Evolutionary conservation across 53 echinoderm and acorn worm species (phyloP).

Genomic region (Holothuria scabra): DNA sequence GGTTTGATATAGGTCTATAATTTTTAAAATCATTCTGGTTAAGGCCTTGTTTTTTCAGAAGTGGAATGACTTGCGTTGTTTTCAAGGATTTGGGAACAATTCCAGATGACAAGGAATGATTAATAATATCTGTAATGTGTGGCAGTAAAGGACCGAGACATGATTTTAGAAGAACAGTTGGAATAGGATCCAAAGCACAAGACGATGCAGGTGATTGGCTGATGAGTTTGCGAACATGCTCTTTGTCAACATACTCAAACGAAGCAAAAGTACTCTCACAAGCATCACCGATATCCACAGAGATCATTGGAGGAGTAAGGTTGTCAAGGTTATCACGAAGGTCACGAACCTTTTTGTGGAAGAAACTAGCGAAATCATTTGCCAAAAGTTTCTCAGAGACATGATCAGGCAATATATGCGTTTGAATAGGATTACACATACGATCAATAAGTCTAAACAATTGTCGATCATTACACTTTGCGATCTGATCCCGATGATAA

Average conservation of each 20-base stretch:
- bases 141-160: too few species aligned
- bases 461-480: neutral
- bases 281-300: neutral
- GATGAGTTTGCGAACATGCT: neutral
- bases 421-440: conserved; percentile 15
- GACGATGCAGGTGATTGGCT: conserved; percentile 4
- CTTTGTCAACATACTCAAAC: conserved; percentile 14
- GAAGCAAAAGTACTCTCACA: neutral
- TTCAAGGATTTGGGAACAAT: too few species aligned
- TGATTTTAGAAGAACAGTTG: conserved; percentile 8
- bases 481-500: conserved; percentile 18
- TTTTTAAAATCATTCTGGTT: too few species aligned
- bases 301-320: neutral
- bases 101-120: too few species aligned
- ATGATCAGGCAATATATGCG: too few species aligned
- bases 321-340: conserved; percentile 20
- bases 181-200: conserved; percentile 44
- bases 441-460: conserved; percentile 26
- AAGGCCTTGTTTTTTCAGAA: too few species aligned
- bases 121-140: too few species aligned
- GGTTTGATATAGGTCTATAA: too few species aligned
- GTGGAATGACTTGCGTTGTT: too few species aligned
- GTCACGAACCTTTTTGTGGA: conserved; percentile 9
- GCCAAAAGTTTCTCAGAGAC: neutral
- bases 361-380: conserved; percentile 3